phyloP scores from a whole-genome alignment of 2,888 invertebrate species.

The Masnerella sp. region DNA sequence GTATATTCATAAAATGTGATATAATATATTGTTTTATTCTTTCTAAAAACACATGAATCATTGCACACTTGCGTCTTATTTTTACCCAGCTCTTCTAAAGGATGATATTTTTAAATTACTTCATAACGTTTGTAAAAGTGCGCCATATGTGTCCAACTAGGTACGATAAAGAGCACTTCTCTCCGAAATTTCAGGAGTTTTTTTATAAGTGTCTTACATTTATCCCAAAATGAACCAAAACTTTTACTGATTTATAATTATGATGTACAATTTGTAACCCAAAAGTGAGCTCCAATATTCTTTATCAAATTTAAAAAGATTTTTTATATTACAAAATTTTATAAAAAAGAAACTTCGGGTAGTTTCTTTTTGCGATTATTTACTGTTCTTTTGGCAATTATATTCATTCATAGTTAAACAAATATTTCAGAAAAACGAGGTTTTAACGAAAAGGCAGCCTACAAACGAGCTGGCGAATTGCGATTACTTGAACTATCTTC shows the following conservation, averaged over 20 bases:
- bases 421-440: no score
- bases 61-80: slow-evolving; percentile 13
- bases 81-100: slow-evolving; percentile 10
- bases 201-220: slow-evolving; percentile 26
- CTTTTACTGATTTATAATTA: slow-evolving; percentile 20
- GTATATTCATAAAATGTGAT: no score
- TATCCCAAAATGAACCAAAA: slow-evolving; percentile 22
- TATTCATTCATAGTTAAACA: no score
- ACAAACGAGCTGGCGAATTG: slow-evolving; percentile 3
- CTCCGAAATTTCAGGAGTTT: slow-evolving; percentile 22
- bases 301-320: not conserved
- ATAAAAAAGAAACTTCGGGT: no score
- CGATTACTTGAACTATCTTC: slow-evolving; percentile 18
- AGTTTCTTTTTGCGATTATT: no score
- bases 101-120: slow-evolving; percentile 39
- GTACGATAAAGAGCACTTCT: slow-evolving; percentile 21
- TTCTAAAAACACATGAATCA: slow-evolving; percentile 5
- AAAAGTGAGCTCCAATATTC: not conserved
- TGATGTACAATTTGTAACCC: not conserved
- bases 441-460: no score
- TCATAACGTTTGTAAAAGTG: slow-evolving; percentile 36
- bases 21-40: no score
- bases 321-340: not conserved
- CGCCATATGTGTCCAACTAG: slow-evolving; percentile 35
- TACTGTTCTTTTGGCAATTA: no score